Base-by-base conservation (phyloP, 2,888 invertebrate genomes). In the Sericinus montela region DNA sequence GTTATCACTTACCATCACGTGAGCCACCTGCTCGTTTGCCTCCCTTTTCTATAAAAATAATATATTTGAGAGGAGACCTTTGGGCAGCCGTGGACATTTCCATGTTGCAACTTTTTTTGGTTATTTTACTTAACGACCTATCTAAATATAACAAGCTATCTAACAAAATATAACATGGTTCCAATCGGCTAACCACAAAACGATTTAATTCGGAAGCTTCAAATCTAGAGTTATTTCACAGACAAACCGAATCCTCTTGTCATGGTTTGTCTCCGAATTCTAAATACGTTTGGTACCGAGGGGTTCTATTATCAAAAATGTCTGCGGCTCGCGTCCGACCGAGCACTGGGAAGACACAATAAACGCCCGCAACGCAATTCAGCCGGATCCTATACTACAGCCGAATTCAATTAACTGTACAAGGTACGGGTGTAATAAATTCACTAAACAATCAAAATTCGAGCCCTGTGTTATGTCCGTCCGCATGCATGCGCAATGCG, bases 391-490 rank as follows among this genome's bases (percentile, higher is more conserved):
- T 83, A 82, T 84, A 81, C 86, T 82, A 80, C 83, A 81, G 81
- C 80, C 86, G 81, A 80, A 87, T 87, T 86, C 87, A 87, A 87
- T 87, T 87, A 87, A 87, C 85, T 79, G 84, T 85, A 87, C 87
- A 87, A 81, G 85, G 83, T 85, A 74, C 82, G 75, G 70, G 86
- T 78, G 87, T 83, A 85, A 88, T 88, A 88, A 88, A 88, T 88
- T 86, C 84, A 87, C 87, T 86, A 87, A 87, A 87, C 87, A 87
- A 87, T 87, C 87, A 87, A 85, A 86, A 87, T 86, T 86, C 85
- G 87, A 86, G 84, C 72, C 81, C 75, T 79, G 83, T 86, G 85
- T 86, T 86, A 86, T 84, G 86, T 86, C 78, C 80, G 84, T 80
- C 75, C 79, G 79, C 72, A 75, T 86, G 84, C 87, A 85, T 85